These are phyloP conservation scores for Aspidapion aeneum DNA, from an alignment of 2,888 invertebrate genomes.

Conservation along the genomic window DNA sequence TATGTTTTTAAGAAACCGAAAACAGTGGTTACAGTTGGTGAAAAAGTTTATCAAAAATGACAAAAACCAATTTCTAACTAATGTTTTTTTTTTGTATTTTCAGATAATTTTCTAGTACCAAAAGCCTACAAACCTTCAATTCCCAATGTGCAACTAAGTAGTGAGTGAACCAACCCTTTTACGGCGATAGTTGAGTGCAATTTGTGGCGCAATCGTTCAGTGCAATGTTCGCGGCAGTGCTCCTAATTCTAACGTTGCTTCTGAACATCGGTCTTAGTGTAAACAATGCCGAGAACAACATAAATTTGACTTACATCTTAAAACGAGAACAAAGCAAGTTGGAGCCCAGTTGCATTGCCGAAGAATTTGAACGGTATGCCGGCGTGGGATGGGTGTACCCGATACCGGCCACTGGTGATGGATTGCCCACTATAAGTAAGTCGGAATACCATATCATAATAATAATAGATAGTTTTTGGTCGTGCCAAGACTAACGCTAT, in stretches of 20 bases:
- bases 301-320: constrained; percentile 40
- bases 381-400: constrained; percentile 43
- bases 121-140: not conserved
- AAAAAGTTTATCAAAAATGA: too few species aligned
- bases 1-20: too few species aligned
- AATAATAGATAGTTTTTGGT: too few species aligned
- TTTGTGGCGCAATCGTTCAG: not conserved
- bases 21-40: too few species aligned
- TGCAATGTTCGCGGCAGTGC: not conserved
- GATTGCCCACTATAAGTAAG: constrained; percentile 38
- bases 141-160: not conserved
- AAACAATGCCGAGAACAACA: constrained; percentile 18
- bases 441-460: constrained; percentile 6
- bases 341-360: constrained; percentile 40
- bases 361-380: constrained; percentile 39
- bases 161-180: not conserved
- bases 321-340: constrained; percentile 27
- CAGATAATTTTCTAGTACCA: too few species aligned
- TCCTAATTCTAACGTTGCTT: not conserved
- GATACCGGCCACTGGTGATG: constrained; percentile 30
- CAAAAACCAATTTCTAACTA: too few species aligned
- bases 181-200: too few species aligned
- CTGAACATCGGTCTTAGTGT: not conserved
- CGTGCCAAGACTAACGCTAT: too few species aligned
- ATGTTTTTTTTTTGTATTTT: too few species aligned